Conservation (phyloP, 2,113 vertebrate genomes). For the Illadopsis cleaveri region DNA sequence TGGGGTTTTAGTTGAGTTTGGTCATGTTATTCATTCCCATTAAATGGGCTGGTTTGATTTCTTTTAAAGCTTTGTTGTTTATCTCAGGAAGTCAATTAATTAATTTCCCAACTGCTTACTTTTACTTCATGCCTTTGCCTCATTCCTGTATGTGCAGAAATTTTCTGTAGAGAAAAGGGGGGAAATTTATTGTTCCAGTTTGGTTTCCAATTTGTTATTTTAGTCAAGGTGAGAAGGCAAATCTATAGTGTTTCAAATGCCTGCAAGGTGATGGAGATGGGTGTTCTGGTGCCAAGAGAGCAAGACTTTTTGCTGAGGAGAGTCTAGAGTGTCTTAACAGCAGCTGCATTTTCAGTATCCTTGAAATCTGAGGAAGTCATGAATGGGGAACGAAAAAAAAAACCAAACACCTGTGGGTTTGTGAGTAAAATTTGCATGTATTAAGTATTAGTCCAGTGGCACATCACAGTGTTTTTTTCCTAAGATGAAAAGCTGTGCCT, state of each 20-base stretch:
- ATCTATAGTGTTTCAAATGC: slow-evolving; percentile 9
- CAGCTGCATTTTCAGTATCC: neutral
- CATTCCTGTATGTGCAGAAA: neutral
- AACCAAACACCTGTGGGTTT: neutral
- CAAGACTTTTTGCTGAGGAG: neutral
- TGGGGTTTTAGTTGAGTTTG: slow-evolving; percentile 16
- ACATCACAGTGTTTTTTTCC: neutral
- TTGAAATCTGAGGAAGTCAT: neutral
- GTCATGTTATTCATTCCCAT: neutral
- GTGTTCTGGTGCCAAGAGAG: neutral
- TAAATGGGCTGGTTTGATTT: neutral
- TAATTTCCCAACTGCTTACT: neutral
- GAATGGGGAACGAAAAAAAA: neutral
- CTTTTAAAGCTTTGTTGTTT: neutral
- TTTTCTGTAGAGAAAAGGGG: neutral
- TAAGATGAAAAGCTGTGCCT: neutral
- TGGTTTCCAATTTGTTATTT: slow-evolving; percentile 41
- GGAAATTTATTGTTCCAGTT: neutral
- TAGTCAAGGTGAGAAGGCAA: neutral
- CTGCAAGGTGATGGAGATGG: neutral
- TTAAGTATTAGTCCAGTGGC: neutral
- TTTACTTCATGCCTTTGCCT: neutral
- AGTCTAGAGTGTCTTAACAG: neutral
- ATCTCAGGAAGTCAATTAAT: neutral
- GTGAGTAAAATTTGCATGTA: neutral